phyloP scores from a whole-genome alignment of 2,797 vertebrate species.

The Neostethus bicornis region DNA sequence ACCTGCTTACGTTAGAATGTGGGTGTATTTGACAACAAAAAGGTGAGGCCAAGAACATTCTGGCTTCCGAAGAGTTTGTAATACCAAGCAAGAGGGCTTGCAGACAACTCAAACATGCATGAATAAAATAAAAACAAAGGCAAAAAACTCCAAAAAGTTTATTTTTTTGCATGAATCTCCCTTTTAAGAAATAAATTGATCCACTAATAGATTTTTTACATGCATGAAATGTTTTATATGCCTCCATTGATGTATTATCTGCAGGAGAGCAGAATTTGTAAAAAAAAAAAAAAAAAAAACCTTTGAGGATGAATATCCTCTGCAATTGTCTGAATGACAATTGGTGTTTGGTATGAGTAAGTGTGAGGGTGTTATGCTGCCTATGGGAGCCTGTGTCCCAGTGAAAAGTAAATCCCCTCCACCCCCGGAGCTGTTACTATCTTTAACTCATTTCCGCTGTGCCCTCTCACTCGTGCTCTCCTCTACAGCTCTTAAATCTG shows the following conservation, averaged over 20 bases:
- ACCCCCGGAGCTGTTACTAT: slow-evolving; percentile 64
- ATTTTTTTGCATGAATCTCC: too few relatives aligned
- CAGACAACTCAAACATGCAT: too few relatives aligned
- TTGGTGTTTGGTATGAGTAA: slow-evolving; percentile 4
- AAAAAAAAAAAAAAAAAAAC: slow-evolving; percentile 1
- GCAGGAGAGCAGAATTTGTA: not conserved
- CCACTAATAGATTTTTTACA: not conserved
- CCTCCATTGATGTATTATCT: not conserved
- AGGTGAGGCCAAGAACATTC: too few relatives aligned
- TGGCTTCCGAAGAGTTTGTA: too few relatives aligned
- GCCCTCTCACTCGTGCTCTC: slow-evolving; percentile 73
- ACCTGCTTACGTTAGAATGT: too few relatives aligned
- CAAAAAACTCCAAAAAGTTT: too few relatives aligned
- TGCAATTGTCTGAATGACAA: slow-evolving; percentile 13
- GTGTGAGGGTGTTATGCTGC: slow-evolving; percentile 48
- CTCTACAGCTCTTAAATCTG: slow-evolving; percentile 70
- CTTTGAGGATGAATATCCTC: slow-evolving; percentile 28
- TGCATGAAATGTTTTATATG: not conserved
- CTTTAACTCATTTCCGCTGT: slow-evolving; percentile 72
- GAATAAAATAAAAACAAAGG: too few relatives aligned
- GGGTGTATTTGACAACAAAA: too few relatives aligned
- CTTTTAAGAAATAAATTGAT: too few relatives aligned
- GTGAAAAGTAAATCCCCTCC: slow-evolving; percentile 57
- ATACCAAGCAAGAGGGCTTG: too few relatives aligned
- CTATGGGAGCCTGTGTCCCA: slow-evolving; percentile 54